Base-by-base conservation (phyloP, 2,888 invertebrate species). In the Drosophila flavopinicola region DNA sequence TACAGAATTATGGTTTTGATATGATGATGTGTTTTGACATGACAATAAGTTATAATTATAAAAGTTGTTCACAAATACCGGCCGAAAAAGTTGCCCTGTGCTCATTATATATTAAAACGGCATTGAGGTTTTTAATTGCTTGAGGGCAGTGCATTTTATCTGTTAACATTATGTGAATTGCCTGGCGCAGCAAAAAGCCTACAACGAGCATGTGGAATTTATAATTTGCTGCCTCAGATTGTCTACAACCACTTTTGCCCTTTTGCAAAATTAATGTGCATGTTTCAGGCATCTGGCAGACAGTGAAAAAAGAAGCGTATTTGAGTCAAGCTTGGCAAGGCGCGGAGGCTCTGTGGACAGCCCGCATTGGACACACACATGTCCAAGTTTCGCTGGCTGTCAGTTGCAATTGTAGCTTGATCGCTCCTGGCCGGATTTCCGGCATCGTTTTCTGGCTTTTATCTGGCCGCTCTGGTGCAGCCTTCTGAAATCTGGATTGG, bases 221-320 rank as follows among this genome's bases (percentile, higher is more conserved):
- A 54, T 68, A 68, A 77, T 79, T 57, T 61, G 60, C 29, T 27
- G 51, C 30, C 35, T 38, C 30, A 13, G 41, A 49, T 49, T 17
- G n/a, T n/a, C n/a, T 13, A 24, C 38, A 37, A 15, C 44, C 52
- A 65, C 24, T 33, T 51, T 33, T 27, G 52, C 37, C 59, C 54
- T 56, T 70, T 37, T 70, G 53, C 45, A 64, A 84, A 70, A 84
- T 79, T 78, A 84, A 80, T 84, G 82, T 53, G 54, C 61, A 58
- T 70, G 49, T 58, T 61, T 76, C 52, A 42, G 67, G 51, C 59
- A 63, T 53, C 33, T 39, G 48, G 57, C 38, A 45, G 24, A n/a
- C 32, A 23, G n/a, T 7, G 15, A 11, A 37, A 27, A 33, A n/a
- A 29, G 4, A 27, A n/a, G n/a, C 20, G 30, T 47, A 47, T 38